Base-by-base conservation (phyloP, 92 coral and sea anemone species). In the Metridium senile region DNA sequence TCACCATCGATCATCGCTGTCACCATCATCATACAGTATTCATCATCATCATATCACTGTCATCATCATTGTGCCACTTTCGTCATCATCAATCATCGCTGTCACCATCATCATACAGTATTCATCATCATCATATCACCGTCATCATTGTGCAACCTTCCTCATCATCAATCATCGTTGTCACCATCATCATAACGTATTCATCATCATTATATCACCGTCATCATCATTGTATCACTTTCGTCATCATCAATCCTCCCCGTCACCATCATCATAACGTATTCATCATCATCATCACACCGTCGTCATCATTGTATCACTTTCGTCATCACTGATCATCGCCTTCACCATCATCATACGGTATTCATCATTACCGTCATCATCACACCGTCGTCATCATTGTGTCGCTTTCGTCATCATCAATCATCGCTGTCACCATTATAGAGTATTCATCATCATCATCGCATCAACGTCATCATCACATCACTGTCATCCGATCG, bases 91-190 rank as follows among this genome's bases (percentile, higher is more conserved):
- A n/a, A n/a, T n/a, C n/a, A n/a, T n/a, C n/a, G n/a, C n/a, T n/a
- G n/a, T n/a, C n/a, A n/a, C n/a, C 72, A 66, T 31, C 72, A 66
- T 22, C 72, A 66, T 20, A 66, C 47, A 53, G 28, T 66, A 9
- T 11, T 13, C 72, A 66, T 66, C 72, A 66, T n/a, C n/a, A n/a
- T n/a, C n/a, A n/a, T n/a, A n/a, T n/a, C n/a, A n/a, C n/a, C n/a
- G n/a, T n/a, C n/a, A n/a, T n/a, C n/a, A n/a, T n/a, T n/a, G n/a
- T n/a, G n/a, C n/a, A 1, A 69, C 25, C 56, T 10, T 69, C 21
- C 30, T 46, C 74, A 69, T 43, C 47, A 69, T 7, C 63, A 69
- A n/a, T 32, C 52, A 32, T 69, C 49, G 31, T 18, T 47, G 34
- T 69, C 57, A 69, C 13, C 56, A 69, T 18, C 63, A 69, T 18